phyloP scores from a whole-genome alignment of 2,113 vertebrate genomes.

The Telmatochromis sp. region DNA sequence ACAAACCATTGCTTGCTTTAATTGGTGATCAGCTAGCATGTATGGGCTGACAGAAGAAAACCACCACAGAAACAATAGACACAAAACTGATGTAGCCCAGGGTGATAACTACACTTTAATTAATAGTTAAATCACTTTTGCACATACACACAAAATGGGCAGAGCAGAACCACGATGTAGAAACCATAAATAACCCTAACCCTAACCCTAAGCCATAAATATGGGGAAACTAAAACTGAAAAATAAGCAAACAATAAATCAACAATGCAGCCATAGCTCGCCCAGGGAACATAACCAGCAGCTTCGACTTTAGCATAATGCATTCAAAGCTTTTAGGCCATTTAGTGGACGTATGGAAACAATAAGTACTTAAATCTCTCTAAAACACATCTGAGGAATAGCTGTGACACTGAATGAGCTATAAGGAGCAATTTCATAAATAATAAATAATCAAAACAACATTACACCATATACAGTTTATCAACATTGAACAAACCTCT shows the following conservation, averaged over 20 bases:
- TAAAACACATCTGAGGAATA: neutral
- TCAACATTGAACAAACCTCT: neutral
- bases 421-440: neutral
- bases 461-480: neutral
- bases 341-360: neutral
- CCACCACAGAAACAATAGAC: neutral
- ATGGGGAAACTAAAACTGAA: neutral
- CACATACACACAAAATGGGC: neutral
- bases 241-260: too few relatives aligned
- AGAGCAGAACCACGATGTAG: neutral
- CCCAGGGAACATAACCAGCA: neutral
- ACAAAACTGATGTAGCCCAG: neutral
- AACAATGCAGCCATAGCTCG: neutral
- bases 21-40: neutral
- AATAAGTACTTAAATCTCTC: neutral
- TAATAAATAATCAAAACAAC: neutral
- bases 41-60: neutral
- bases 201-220: neutral
- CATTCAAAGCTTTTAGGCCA: neutral
- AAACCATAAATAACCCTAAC: neutral
- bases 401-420: neutral
- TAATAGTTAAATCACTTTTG: neutral
- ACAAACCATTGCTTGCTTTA: neutral
- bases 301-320: neutral
- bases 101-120: neutral